These are phyloP conservation scores for Meteorus cinctellus DNA, from an alignment of 2,888 invertebrate species.

Conservation along the genomic window DNA sequence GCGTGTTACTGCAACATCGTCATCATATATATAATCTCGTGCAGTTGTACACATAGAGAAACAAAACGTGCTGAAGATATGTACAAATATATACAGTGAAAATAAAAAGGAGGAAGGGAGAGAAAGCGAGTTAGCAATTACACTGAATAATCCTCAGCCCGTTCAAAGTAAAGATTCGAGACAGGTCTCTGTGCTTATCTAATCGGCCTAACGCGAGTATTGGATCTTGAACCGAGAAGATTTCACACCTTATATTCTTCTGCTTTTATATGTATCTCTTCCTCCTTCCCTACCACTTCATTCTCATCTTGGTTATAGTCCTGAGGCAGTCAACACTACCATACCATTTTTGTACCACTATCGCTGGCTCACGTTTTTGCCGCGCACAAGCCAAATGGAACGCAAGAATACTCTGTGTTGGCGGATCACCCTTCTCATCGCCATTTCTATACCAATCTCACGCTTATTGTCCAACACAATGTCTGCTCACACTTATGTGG, in stretches of 20 bases:
- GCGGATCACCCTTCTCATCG: conserved; percentile 1
- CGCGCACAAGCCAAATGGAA: conserved; percentile 4
- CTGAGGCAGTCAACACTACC: conserved; percentile 4
- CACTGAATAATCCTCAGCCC: conserved; percentile 53
- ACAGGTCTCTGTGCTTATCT: conserved; percentile 47
- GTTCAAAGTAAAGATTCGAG: conserved; percentile 47
- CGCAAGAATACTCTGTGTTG: background rate
- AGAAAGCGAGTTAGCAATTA: conserved; percentile 49
- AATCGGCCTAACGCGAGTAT: conserved; percentile 50
- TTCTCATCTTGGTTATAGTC: conserved; percentile 6
- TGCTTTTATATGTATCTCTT: conserved; percentile 1
- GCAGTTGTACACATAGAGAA: background rate
- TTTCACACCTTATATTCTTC: conserved; percentile 52
- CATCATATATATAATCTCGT: background rate
- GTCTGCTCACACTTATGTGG: background rate
- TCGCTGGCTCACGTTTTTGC: background rate
- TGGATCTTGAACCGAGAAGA: conserved; percentile 44
- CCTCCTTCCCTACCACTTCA: conserved; percentile 22
- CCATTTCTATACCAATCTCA: conserved; percentile 18
- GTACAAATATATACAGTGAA: conserved; percentile 1
- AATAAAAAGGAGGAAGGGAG: conserved; percentile 20
- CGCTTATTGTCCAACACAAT: conserved; percentile 29
- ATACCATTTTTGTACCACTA: background rate
- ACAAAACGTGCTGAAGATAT: background rate
- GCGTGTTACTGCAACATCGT: conserved; percentile 3